phyloP scores from a whole-genome alignment of 2,113 vertebrate genomes.

The Sceloporus undulatus region DNA sequence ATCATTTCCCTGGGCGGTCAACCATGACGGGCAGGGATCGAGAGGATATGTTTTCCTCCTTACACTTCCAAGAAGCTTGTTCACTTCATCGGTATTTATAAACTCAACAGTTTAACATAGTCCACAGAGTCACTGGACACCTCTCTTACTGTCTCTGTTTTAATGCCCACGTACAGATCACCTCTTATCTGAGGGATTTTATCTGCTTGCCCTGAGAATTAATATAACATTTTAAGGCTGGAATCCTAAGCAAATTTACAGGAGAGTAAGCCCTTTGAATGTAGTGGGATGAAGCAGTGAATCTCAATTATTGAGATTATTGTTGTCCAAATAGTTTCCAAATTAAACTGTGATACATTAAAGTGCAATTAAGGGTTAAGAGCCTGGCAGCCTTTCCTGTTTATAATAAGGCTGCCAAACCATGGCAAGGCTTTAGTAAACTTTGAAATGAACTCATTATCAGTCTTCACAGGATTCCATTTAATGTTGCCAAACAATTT shows the following conservation, averaged over 20 bases:
- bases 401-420: conserved; percentile 15
- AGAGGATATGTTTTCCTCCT: too few species aligned
- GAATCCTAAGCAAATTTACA: neutral
- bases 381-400: neutral
- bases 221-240: neutral
- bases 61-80: too few species aligned
- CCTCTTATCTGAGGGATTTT: too few species aligned
- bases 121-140: too few species aligned
- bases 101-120: too few species aligned
- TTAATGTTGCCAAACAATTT: conserved; percentile 16
- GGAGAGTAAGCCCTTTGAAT: neutral
- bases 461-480: neutral
- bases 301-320: neutral
- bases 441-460: conserved; percentile 5
- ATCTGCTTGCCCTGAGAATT: too few species aligned
- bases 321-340: conserved; percentile 18
- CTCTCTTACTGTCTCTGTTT: too few species aligned
- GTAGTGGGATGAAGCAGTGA: neutral
- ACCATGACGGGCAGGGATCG: too few species aligned
- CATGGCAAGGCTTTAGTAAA: conserved; percentile 9
- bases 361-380: conserved; percentile 15
- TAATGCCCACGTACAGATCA: too few species aligned
- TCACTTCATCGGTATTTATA: too few species aligned
- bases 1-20: too few species aligned
- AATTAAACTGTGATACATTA: neutral